Conservation (phyloP, 2,888 invertebrate genomes). For the Tigriopus californicus region DNA sequence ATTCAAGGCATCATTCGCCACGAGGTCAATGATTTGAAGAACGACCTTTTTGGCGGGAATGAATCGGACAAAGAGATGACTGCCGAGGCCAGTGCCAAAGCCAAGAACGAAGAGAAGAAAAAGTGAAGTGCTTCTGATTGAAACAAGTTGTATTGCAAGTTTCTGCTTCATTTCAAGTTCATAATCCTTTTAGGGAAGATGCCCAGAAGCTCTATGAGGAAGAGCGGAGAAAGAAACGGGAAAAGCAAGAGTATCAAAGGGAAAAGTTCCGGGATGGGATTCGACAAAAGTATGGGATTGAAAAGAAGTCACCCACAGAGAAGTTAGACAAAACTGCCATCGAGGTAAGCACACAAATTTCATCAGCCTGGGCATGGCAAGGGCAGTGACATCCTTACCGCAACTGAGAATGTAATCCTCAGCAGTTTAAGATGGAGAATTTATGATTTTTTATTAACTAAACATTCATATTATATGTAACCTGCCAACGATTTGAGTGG, state of each 20-base stretch:
- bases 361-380: no score
- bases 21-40: neutral
- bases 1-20: neutral
- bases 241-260: neutral
- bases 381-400: no score
- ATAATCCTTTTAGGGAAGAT: neutral
- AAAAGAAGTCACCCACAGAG: neutral
- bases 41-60: neutral
- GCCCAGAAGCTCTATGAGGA: neutral
- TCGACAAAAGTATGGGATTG: slow-evolving; percentile 2
- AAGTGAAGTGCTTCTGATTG: neutral
- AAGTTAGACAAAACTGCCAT: neutral
- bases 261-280: slow-evolving; percentile 2
- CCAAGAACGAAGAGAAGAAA: neutral
- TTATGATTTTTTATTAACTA: no score
- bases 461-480: no score
- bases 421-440: no score
- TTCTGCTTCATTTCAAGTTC: neutral
- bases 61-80: neutral
- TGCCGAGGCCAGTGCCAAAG: neutral
- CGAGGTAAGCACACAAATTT: no score
- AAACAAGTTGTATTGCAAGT: neutral
- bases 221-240: neutral
- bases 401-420: no score
- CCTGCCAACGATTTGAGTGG: no score